phyloP scores from a whole-genome alignment of 2,888 invertebrate species.

The Anthoptus insignis region DNA sequence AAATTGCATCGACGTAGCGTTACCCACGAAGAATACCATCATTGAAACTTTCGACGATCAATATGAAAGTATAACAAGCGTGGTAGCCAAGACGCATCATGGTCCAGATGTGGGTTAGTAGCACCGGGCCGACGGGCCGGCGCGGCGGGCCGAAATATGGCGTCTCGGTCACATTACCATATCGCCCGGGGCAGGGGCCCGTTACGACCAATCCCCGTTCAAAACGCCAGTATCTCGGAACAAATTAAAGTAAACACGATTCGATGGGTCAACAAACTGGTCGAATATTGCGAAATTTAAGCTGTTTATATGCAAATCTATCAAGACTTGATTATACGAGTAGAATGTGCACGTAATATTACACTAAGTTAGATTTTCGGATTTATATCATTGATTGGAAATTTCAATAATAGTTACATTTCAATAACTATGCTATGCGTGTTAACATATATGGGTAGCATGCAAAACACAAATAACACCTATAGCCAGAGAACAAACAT shows the following conservation, averaged over 20 bases:
- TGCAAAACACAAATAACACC: too few species aligned
- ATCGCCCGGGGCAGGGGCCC: constrained; percentile 75
- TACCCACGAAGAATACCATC: constrained; percentile 65
- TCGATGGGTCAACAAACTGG: constrained; percentile 39
- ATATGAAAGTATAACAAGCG: constrained; percentile 83
- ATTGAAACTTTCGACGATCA: constrained; percentile 77
- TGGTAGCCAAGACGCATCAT: constrained; percentile 80
- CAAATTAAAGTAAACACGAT: constrained; percentile 55
- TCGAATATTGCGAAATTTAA: background rate
- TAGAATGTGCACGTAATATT: background rate
- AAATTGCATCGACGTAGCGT: too few species aligned
- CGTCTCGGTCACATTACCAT: constrained; percentile 69
- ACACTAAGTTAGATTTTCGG: background rate
- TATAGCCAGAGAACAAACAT: too few species aligned
- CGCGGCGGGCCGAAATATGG: constrained; percentile 44
- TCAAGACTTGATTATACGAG: background rate
- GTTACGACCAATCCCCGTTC: constrained; percentile 75
- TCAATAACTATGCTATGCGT: too few species aligned
- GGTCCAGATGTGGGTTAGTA: constrained; percentile 82
- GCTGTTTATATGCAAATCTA: constrained; percentile 17
- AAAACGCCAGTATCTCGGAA: constrained; percentile 73
- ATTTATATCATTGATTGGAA: too few species aligned
- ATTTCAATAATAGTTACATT: too few species aligned
- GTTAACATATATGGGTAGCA: too few species aligned
- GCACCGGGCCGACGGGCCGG: too few species aligned